Conservation (phyloP, 2,888 invertebrate genomes). For the Ephialtes manifestator region DNA sequence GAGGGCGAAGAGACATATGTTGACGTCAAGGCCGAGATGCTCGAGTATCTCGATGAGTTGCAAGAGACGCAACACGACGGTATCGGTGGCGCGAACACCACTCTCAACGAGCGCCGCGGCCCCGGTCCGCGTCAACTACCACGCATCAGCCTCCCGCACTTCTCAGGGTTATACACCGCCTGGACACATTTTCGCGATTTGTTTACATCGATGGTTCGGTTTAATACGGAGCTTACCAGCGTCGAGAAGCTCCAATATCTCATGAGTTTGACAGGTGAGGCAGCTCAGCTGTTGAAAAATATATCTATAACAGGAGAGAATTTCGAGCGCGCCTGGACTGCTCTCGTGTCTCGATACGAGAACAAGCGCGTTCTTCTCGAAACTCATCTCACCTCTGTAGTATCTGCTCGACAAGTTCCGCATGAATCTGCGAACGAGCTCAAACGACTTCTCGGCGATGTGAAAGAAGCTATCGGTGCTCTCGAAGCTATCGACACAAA, state of each 20-base stretch:
- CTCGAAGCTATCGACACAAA: not conserved
- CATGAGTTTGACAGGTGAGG: too few relatives aligned
- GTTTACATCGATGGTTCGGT: too few relatives aligned
- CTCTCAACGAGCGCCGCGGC: not conserved
- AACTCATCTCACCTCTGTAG: slow-evolving; percentile 41
- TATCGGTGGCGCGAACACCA: too few relatives aligned
- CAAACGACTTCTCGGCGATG: slow-evolving; percentile 11
- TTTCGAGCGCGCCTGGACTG: too few relatives aligned
- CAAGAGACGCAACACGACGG: too few relatives aligned
- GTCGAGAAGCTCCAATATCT: too few relatives aligned
- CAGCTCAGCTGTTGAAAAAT: slow-evolving; percentile 41
- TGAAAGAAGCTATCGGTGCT: slow-evolving; percentile 29
- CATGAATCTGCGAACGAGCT: slow-evolving; percentile 17
- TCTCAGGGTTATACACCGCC: slow-evolving; percentile 27
- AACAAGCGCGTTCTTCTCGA: not conserved
- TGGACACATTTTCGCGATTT: too few relatives aligned
- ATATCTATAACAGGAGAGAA: slow-evolving; percentile 26
- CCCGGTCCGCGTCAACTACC: slow-evolving; percentile 3
- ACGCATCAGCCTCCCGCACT: slow-evolving; percentile 25
- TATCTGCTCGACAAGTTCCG: not conserved
- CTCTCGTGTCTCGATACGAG: too few relatives aligned
- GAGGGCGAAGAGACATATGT: not conserved
- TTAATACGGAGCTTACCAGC: too few relatives aligned
- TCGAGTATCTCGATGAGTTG: not conserved
- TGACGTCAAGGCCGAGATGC: not conserved